Conservation (phyloP, 2,797 vertebrate genomes). For the Macrochelys suwanniensis region DNA sequence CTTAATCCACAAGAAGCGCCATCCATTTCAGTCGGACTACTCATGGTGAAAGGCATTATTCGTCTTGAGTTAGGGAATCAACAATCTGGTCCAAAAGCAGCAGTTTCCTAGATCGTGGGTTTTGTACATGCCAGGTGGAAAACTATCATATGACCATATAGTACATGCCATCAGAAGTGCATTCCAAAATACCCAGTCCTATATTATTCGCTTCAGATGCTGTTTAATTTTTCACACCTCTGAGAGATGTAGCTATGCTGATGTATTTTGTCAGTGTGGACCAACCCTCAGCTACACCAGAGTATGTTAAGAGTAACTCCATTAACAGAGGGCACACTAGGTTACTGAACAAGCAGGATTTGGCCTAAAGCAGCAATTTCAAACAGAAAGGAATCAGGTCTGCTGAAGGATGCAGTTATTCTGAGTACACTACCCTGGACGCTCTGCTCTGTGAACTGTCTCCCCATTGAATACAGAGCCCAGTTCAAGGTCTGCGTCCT, state of each 20-base stretch:
- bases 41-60: neutral
- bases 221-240: neutral
- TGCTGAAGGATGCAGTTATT: neutral
- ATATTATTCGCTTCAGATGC: neutral
- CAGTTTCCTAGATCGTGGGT: neutral
- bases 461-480: neutral
- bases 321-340: neutral
- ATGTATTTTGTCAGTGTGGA: too few species aligned
- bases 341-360: neutral
- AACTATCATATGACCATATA: neutral
- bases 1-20: neutral
- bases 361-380: neutral
- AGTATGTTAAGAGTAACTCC: neutral
- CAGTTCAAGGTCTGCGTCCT: neutral
- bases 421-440: neutral
- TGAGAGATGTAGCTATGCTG: too few species aligned
- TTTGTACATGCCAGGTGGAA: neutral
- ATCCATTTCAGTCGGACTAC: neutral
- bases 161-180: rapidly evolving
- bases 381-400: neutral
- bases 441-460: neutral
- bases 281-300: too few species aligned
- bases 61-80: neutral
- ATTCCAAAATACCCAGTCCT: neutral
- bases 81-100: neutral